Evolutionary conservation across 2,113 vertebrate genomes (phyloP).

Genomic region (Nesogale talazaci): DNA sequence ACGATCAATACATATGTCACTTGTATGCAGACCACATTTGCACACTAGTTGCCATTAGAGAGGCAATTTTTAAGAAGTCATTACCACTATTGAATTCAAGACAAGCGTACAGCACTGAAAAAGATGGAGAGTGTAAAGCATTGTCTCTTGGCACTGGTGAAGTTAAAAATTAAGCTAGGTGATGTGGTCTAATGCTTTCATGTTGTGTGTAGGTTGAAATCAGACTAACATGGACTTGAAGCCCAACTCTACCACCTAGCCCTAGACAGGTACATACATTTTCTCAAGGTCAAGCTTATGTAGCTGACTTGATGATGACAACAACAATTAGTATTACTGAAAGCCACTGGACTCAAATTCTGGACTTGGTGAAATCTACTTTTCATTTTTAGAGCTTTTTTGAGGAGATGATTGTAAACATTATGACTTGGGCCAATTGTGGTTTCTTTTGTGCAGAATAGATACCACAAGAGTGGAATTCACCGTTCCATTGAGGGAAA

Average conservation of each 20-base stretch:
- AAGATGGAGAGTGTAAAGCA: neutral
- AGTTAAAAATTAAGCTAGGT: neutral
- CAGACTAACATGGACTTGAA: neutral
- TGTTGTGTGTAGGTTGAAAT: neutral
- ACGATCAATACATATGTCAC: no score
- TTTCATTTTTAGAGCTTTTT: neutral
- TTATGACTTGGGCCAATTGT: neutral
- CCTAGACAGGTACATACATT: no score
- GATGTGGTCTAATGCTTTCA: neutral
- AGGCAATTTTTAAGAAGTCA: neutral
- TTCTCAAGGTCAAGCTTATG: neutral
- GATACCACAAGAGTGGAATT: conserved; percentile 99
- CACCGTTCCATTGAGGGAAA: conserved; percentile 97
- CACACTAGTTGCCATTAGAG: no score
- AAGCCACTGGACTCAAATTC: neutral
- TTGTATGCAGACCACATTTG: no score
- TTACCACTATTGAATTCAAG: neutral
- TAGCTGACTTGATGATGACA: no score
- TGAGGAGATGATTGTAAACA: neutral
- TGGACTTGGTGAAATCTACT: neutral
- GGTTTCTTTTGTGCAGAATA: conserved; percentile 87
- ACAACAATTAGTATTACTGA: neutral
- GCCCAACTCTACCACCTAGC: neutral
- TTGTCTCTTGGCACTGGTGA: neutral
- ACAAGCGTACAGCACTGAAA: neutral